Percentiles rank a stretch among this genome's conserved stretches.
Conservation (phyloP, 2,113 vertebrate species). For the Nicator chloris region DNA sequence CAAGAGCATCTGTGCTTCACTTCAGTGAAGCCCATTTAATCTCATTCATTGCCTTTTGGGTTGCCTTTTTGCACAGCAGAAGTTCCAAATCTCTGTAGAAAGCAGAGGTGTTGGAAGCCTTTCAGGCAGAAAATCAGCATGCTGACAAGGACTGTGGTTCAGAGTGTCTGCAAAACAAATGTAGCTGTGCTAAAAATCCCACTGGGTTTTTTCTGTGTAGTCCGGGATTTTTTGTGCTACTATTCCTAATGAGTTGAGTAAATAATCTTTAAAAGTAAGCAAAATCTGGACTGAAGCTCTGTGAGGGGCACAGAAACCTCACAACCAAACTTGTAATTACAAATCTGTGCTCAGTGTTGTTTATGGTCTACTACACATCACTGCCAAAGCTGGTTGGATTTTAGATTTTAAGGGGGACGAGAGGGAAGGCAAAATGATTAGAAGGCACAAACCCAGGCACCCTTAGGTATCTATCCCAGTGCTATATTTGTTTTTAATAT, state of each 20-base stretch:
- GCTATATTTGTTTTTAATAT: not conserved
- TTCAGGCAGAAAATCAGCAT: not conserved
- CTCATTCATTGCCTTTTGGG: not conserved
- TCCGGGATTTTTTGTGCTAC: not conserved
- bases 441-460: not conserved
- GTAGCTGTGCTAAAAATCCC: not conserved
- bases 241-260: not conserved
- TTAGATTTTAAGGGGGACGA: not conserved
- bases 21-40: not conserved
- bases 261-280: not conserved
- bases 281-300: not conserved
- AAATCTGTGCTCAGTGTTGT: not conserved
- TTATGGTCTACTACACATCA: not conserved
- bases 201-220: not conserved
- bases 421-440: not conserved
- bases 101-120: not conserved
- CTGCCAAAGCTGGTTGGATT: not conserved
- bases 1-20: not conserved
- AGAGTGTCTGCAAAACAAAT: not conserved
- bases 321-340: not conserved
- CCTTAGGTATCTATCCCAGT: not conserved
- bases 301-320: not conserved
- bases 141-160: not conserved
- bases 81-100: not conserved
- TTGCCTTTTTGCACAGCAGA: not conserved